Evolutionary conservation across 2,797 vertebrate species (phyloP).

Genomic region (Muscicapa comitata): DNA sequence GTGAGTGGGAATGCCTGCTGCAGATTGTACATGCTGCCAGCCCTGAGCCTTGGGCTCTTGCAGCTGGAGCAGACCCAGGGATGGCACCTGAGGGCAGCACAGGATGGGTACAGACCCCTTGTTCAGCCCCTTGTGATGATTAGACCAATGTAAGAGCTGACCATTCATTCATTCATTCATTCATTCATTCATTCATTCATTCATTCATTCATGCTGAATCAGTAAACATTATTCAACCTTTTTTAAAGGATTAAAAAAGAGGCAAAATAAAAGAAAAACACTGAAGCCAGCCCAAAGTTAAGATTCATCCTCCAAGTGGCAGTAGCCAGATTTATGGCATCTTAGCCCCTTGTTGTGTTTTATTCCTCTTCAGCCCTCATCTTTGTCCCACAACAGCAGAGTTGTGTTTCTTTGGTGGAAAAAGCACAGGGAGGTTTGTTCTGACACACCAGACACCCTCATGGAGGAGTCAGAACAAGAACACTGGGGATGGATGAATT

Average conservation of each 20-base stretch:
- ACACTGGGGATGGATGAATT: not conserved
- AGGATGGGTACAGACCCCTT: not conserved
- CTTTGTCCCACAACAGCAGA: not conserved
- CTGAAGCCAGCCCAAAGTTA: not conserved
- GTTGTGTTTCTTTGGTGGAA: not conserved
- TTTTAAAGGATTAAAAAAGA: not conserved
- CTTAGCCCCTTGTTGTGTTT: not conserved
- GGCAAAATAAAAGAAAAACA: not conserved
- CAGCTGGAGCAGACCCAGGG: not conserved
- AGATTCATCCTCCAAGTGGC: not conserved
- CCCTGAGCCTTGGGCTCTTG: not conserved
- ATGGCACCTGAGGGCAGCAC: fast-evolving
- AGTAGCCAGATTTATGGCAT: not conserved
- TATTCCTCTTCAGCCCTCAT: not conserved
- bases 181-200: not conserved
- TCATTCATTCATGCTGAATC: not conserved
- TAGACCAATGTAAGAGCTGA: not conserved
- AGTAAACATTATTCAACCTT: not conserved
- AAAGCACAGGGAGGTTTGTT: not conserved
- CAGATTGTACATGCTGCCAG: fast-evolving
- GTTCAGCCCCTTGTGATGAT: not conserved
- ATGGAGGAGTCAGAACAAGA: not conserved
- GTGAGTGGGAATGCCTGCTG: not conserved
- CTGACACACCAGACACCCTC: not conserved
- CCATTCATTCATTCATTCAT: not conserved